Evolutionary conservation across 2,888 invertebrate genomes (phyloP).

Genomic region (Temnothorax unifasciatus): DNA sequence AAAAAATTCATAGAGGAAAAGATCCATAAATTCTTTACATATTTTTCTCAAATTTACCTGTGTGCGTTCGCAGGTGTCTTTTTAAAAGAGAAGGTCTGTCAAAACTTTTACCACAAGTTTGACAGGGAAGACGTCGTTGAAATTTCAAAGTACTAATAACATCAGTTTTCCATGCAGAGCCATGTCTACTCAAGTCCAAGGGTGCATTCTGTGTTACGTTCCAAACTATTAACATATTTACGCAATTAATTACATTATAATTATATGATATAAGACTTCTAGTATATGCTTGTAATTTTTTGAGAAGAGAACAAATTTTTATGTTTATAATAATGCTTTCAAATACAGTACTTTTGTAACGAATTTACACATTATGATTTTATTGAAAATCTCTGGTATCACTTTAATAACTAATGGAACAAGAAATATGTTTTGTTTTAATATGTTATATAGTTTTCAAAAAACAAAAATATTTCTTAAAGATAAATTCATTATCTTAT

Average conservation of each 20-base stretch:
- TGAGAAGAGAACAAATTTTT: not conserved
- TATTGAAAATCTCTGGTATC: not conserved
- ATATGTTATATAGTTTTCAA: not conserved
- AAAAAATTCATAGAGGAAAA: no score
- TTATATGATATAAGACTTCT: not conserved
- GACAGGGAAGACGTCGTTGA: conserved; percentile 86
- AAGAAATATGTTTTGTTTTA: not conserved
- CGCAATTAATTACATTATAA: conserved; percentile 1
- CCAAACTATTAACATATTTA: conserved; percentile 55
- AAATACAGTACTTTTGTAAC: not conserved
- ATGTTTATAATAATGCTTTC: not conserved
- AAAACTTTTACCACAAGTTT: conserved; percentile 90
- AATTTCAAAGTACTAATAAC: conserved; percentile 61
- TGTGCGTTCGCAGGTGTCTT: conserved; percentile 90
- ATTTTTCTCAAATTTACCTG: conserved; percentile 86
- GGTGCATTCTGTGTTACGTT: conserved; percentile 76
- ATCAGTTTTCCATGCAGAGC: conserved; percentile 44
- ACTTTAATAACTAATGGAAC: not conserved
- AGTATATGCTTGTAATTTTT: not conserved
- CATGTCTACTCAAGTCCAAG: conserved; percentile 78
- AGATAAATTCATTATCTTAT: not conserved
- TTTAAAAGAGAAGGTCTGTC: conserved; percentile 90
- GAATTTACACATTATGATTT: not conserved
- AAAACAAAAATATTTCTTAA: not conserved
- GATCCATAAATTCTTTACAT: not conserved